Evolutionary conservation across 2,888 invertebrate species (phyloP), one percentile per base, ranked within the genome.

Genomic region (Tachystola acroxantha): DNA sequence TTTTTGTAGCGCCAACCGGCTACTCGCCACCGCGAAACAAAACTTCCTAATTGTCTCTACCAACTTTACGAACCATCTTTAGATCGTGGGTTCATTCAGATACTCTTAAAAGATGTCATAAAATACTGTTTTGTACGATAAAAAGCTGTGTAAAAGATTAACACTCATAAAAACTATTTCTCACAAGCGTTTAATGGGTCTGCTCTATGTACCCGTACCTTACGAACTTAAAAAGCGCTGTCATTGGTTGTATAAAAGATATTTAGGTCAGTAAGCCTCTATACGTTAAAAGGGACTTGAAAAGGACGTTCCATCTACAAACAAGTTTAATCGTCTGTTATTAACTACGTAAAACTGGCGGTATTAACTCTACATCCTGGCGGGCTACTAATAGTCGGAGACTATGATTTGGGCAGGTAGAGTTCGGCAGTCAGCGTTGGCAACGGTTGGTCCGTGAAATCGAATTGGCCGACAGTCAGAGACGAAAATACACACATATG

Each of bases 381-480:
- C 34, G n/a, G n/a, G n/a, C n/a, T n/a, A n/a, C n/a, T n/a, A n/a
- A n/a, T n/a, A n/a, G n/a, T 27, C 27, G 10, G 7, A 11, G n/a
- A 10, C 10, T 30, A 30, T 27, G 32, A 33, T 33, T 33, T 16
- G 50, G 54, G 53, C 63, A 60, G 57, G 53, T 53, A 55, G 53
- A 54, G 51, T 43, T 48, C 54, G 61, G 55, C 58, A 57, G 64
- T 65, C 65, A 63, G 67, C 68, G 72, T 69, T 74, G 75, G 64
- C 73, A 73, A 53, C 68, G 64, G 60, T 53, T 60, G 72, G 64
- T 58, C 69, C 77, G 69, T 79, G 75, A 78, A 80, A 84, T 82
- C 74, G 77, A 80, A 76, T 84, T 81, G 84, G 85, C 80, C 71
- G 67, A 64, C 71, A 72, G 72, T 78, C 82, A 78, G 76, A 64